A percentile compares a stretch with the other conserved stretches of the same genome.
phyloP scores from a whole-genome alignment of 1,140 invertebrate species.

The Drosophila carrolli region DNA sequence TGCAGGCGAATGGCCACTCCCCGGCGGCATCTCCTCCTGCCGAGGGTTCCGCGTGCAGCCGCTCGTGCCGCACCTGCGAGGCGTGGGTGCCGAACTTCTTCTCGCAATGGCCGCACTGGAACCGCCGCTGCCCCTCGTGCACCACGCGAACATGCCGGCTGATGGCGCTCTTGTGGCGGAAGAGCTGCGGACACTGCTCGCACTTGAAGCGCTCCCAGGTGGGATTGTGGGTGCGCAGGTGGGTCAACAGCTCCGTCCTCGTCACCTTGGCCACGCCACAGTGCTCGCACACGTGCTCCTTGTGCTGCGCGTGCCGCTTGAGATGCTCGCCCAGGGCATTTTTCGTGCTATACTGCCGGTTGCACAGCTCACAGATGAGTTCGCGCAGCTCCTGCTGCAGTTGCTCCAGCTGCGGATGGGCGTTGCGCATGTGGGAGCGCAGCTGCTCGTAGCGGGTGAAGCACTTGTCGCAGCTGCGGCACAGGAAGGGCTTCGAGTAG shows the following conservation, averaged over 20 bases:
- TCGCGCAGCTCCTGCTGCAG: slow-evolving; percentile 41
- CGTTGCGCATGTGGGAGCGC: slow-evolving; percentile 65
- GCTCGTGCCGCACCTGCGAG: slow-evolving; percentile 73
- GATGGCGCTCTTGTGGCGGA: slow-evolving; percentile 77
- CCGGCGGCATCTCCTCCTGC: slow-evolving; percentile 8
- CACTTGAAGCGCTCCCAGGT: slow-evolving; percentile 79
- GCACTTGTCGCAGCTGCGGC: slow-evolving; percentile 60
- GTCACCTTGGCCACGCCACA: slow-evolving; percentile 78
- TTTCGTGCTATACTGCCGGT: slow-evolving; percentile 71
- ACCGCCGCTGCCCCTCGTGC: slow-evolving; percentile 70
- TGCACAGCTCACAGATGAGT: slow-evolving; percentile 64
- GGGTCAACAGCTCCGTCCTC: slow-evolving; percentile 69
- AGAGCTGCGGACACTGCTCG: slow-evolving; percentile 72
- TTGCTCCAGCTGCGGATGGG: slow-evolving; percentile 47
- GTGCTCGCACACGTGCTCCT: slow-evolving; percentile 70
- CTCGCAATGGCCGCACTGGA: slow-evolving; percentile 62
- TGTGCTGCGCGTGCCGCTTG: slow-evolving; percentile 72
- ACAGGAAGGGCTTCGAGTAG: slow-evolving; percentile 71
- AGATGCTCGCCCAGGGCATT: slow-evolving; percentile 70
- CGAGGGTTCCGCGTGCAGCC: slow-evolving; percentile 48
- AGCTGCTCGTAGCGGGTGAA: slow-evolving; percentile 78
- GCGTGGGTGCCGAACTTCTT: slow-evolving; percentile 76
- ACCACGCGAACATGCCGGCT: slow-evolving; percentile 74
- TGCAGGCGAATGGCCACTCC: slow-evolving; percentile 44
- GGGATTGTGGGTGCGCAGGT: slow-evolving; percentile 74